These are phyloP conservation scores for Hydractinia echinata DNA, from an alignment of 30 jellyfish, hydroid and myxozoan genomes.

Conservation along the genomic window DNA sequence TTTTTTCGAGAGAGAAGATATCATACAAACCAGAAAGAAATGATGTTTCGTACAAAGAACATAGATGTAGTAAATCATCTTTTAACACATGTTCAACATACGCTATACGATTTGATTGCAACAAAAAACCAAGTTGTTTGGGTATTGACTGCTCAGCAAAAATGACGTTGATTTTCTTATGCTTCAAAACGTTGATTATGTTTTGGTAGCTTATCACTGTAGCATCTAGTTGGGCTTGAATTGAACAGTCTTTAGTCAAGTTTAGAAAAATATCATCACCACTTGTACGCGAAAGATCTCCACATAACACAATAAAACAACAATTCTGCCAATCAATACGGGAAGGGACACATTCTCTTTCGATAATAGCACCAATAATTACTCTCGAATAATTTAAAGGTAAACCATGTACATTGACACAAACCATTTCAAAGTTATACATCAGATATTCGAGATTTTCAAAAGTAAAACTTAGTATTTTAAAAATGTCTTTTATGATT, in stretches of 20 bases:
- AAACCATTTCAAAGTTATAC: slow-evolving; percentile 12
- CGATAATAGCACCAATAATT: slow-evolving; percentile 7
- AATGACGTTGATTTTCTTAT: not conserved
- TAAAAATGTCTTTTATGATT: not conserved
- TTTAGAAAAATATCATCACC: not conserved
- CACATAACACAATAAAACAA: slow-evolving; percentile 21
- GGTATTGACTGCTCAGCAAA: slow-evolving; percentile 18
- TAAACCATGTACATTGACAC: slow-evolving; percentile 1
- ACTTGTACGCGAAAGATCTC: not conserved
- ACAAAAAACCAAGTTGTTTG: not conserved
- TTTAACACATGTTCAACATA: not conserved
- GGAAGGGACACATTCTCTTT: slow-evolving; percentile 22
- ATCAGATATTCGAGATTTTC: slow-evolving; percentile 7
- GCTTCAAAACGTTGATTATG: not conserved
- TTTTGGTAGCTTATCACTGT: not conserved
- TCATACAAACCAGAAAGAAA: slow-evolving; percentile 36
- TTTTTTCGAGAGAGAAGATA: not conserved
- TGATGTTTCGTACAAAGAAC: slow-evolving; percentile 3
- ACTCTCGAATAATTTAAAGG: slow-evolving; percentile 14
- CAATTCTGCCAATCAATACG: slow-evolving; percentile 8
- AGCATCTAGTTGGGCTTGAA: not conserved
- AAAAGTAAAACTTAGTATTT: not conserved
- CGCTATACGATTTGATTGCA: not conserved
- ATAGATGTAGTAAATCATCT: not conserved
- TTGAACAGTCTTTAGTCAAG: not conserved